phyloP scores from a whole-genome alignment of 2,888 invertebrate genomes.

The Drosophila ustulata region DNA sequence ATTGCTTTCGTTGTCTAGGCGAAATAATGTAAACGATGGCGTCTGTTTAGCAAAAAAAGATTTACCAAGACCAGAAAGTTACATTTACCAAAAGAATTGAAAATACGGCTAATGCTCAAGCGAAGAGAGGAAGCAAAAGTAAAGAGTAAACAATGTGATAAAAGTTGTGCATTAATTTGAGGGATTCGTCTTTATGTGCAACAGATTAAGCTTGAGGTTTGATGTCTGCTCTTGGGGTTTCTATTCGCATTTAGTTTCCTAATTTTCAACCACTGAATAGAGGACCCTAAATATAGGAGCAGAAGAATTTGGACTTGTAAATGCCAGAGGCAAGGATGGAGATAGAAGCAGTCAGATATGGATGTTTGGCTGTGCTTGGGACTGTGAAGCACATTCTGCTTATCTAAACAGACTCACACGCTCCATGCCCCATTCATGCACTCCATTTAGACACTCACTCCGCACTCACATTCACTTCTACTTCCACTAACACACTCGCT shows the following conservation, averaged over 20 bases:
- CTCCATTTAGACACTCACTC: background rate
- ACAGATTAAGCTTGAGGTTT: conserved; percentile 37
- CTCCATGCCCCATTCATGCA: conserved; percentile 3
- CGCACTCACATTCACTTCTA: too few relatives aligned
- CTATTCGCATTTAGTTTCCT: conserved; percentile 19
- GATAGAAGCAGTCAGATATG: conserved; percentile 7
- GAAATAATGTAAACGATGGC: conserved; percentile 42
- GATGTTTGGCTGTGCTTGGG: conserved; percentile 3
- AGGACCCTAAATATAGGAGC: background rate
- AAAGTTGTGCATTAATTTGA: conserved; percentile 41
- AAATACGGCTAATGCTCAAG: background rate
- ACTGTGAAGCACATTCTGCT: conserved; percentile 54
- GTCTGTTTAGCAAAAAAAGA: conserved; percentile 50
- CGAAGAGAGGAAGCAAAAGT: background rate
- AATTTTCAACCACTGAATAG: conserved; percentile 32
- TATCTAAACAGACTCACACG: conserved; percentile 62
- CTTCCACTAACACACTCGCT: background rate
- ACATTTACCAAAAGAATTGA: background rate
- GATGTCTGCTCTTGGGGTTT: background rate
- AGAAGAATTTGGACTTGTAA: conserved; percentile 25
- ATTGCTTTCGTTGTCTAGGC: conserved; percentile 39
- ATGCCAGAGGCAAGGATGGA: conserved; percentile 24
- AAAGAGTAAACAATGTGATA: conserved; percentile 19
- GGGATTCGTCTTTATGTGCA: conserved; percentile 34
- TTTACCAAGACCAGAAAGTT: conserved; percentile 51